Evolutionary conservation across 2,888 invertebrate genomes (phyloP).

Genomic region (Drosophila rubida): DNA sequence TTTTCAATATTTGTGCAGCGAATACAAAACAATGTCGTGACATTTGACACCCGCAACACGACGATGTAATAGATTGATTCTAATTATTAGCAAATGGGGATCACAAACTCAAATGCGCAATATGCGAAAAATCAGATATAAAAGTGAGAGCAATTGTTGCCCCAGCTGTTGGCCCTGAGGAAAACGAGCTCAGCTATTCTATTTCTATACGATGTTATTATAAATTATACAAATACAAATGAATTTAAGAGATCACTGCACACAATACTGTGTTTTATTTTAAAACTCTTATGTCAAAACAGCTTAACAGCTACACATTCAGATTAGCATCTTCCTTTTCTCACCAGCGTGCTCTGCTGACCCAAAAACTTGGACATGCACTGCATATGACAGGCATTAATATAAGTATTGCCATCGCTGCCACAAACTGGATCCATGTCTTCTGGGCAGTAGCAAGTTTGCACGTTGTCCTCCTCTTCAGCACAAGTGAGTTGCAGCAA

Average conservation of each 20-base stretch:
- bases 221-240: too few species aligned
- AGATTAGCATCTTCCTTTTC: not conserved
- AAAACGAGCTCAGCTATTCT: slow-evolving; percentile 25
- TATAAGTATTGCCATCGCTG: not conserved
- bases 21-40: slow-evolving; percentile 1
- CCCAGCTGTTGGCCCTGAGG: slow-evolving; percentile 41
- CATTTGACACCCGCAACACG: slow-evolving; percentile 20
- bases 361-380: not conserved
- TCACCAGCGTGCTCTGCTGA: not conserved
- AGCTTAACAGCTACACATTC: not conserved
- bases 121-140: slow-evolving; percentile 3
- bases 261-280: too few species aligned
- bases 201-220: too few species aligned
- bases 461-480: not conserved
- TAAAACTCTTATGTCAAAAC: too few species aligned
- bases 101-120: slow-evolving; percentile 14
- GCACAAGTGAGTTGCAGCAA: not conserved
- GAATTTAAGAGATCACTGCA: too few species aligned
- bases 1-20: too few species aligned
- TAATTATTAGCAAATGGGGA: not conserved
- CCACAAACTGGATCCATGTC: not conserved
- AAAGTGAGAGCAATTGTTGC: not conserved
- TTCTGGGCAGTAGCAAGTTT: not conserved
- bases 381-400: not conserved
- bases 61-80: slow-evolving; percentile 1